Evolutionary conservation across 2,113 vertebrate genomes (phyloP).

Genomic region (Periophthalmus modestus): DNA sequence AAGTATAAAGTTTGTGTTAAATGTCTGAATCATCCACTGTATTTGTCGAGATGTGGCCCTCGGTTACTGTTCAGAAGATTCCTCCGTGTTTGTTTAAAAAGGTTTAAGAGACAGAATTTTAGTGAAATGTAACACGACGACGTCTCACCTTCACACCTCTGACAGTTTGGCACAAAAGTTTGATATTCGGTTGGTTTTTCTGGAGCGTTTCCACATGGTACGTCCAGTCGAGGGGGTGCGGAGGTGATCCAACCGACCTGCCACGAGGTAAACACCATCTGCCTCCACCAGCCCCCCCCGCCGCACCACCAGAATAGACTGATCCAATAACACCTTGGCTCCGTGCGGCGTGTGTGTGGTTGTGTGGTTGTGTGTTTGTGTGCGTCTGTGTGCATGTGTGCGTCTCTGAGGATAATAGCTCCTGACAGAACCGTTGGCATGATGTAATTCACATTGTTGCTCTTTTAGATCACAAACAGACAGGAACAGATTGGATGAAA

Average conservation of each 20-base stretch:
- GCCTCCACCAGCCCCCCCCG: slow-evolving; percentile 71
- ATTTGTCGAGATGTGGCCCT: too few species aligned
- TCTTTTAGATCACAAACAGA: slow-evolving; percentile 42
- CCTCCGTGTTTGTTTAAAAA: too few species aligned
- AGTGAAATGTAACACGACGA: neutral
- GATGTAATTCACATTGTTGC: slow-evolving; percentile 35
- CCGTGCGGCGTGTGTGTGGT: slow-evolving; percentile 53
- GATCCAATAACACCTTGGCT: slow-evolving; percentile 78
- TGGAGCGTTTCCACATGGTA: slow-evolving; percentile 60
- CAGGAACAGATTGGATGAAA: slow-evolving; percentile 21
- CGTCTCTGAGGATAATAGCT: slow-evolving; percentile 43
- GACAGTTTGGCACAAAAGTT: slow-evolving; percentile 5
- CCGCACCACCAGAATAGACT: slow-evolving; percentile 60
- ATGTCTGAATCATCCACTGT: too few species aligned
- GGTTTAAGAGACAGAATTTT: too few species aligned
- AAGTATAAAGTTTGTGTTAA: too few species aligned
- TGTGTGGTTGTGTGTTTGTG: slow-evolving; percentile 14
- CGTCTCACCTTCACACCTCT: neutral
- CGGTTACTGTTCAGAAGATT: too few species aligned
- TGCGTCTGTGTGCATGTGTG: slow-evolving; percentile 16
- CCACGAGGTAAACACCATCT: slow-evolving; percentile 96
- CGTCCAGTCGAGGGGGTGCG: slow-evolving; percentile 68
- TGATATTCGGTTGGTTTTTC: too few species aligned
- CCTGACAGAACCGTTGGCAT: slow-evolving; percentile 41
- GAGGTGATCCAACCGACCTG: slow-evolving; percentile 85